Evolutionary conservation across 1,140 invertebrate genomes (phyloP).

Genomic region (Agrilus planipennis): DNA sequence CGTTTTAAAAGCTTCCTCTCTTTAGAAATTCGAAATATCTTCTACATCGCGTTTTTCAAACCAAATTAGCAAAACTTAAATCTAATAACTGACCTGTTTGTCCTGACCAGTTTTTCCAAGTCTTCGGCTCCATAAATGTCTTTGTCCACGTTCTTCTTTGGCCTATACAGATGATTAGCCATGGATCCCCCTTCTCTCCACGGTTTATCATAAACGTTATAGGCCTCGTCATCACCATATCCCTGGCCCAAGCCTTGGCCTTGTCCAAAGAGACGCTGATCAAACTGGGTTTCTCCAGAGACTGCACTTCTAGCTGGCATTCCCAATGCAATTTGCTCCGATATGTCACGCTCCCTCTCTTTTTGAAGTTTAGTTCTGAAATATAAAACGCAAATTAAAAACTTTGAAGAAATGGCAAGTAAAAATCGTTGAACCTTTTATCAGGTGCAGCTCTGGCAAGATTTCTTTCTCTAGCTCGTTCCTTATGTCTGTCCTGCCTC

Average conservation of each 20-base stretch:
- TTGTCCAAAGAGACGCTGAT: constrained; percentile 92
- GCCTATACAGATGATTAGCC: constrained; percentile 84
- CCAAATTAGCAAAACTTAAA: constrained; percentile 2
- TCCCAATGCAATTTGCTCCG: constrained; percentile 96
- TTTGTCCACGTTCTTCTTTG: constrained; percentile 77
- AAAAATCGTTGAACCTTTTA: too few species aligned
- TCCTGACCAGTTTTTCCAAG: constrained; percentile 74
- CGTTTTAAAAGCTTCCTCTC: too few species aligned
- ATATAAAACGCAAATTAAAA: too few species aligned
- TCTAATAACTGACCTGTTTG: constrained; percentile 68
- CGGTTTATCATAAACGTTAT: constrained; percentile 96
- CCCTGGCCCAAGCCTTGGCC: constrained; percentile 84
- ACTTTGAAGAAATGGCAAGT: too few species aligned
- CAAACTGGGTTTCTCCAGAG: constrained; percentile 80
- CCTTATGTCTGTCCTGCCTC: constrained; percentile 79
- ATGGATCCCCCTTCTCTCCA: constrained; percentile 76
- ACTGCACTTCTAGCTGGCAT: constrained; percentile 73
- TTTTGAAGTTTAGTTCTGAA: constrained; percentile 79
- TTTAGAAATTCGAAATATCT: too few species aligned
- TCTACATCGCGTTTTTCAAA: too few species aligned
- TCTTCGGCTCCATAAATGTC: constrained; percentile 79
- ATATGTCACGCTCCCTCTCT: constrained; percentile 93
- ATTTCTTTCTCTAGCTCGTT: constrained; percentile 85
- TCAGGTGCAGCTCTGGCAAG: constrained; percentile 87
- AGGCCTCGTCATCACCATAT: constrained; percentile 95